Evolutionary conservation across 2,113 vertebrate genomes (phyloP).

Genomic region (Arizona elegans): DNA sequence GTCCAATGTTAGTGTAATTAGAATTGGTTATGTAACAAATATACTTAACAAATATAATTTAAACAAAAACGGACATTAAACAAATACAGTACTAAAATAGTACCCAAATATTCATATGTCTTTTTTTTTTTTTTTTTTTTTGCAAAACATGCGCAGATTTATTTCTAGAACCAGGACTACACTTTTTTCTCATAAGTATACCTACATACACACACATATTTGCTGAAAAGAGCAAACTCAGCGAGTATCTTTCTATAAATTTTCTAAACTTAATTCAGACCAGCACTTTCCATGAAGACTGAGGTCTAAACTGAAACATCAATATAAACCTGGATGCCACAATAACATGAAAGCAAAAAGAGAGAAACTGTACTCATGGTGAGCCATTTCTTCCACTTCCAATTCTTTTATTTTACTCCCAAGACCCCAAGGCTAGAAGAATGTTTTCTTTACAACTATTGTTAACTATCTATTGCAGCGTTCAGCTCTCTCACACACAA

Average conservation of each 20-base stretch:
- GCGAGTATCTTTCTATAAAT: neutral
- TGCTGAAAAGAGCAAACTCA: neutral
- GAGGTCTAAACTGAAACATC: neutral
- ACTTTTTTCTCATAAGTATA: constrained; percentile 10
- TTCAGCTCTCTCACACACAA: neutral
- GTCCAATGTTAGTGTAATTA: neutral
- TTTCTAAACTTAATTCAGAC: neutral
- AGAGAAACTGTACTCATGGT: neutral
- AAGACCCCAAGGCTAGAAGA: constrained; percentile 18
- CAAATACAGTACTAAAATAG: constrained; percentile 14
- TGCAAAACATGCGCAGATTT: neutral
- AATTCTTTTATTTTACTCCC: neutral
- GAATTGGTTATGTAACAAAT: neutral
- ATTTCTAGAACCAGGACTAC: constrained; percentile 35
- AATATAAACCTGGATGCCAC: accelerated
- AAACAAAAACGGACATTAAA: constrained; percentile 39
- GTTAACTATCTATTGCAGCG: neutral
- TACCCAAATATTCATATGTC: constrained; percentile 21
- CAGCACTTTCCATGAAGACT: neutral
- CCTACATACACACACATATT: neutral
- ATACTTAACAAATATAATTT: neutral
- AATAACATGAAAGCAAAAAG: neutral
- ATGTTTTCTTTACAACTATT: neutral
- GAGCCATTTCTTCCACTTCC: neutral
- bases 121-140: neutral